Evolutionary conservation across 2,113 vertebrate species (phyloP).

Genomic region (Carassius auratus): DNA sequence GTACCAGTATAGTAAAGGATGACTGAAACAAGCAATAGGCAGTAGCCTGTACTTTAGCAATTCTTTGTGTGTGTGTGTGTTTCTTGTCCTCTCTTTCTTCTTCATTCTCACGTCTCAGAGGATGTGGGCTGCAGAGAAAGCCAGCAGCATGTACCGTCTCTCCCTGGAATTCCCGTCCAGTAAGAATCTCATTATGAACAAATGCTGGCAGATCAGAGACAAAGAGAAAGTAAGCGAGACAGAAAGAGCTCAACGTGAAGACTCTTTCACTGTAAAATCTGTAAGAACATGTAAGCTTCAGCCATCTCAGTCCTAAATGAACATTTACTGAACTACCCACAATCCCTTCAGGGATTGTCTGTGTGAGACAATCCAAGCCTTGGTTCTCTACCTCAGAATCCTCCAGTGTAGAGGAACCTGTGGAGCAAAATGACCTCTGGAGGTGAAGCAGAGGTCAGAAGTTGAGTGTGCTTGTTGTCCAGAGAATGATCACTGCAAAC

Average conservation of each 20-base stretch:
- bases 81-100: slow-evolving; percentile 41
- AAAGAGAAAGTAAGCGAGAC: slow-evolving; percentile 24
- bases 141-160: slow-evolving; percentile 52
- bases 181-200: slow-evolving; percentile 63
- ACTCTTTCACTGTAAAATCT: slow-evolving; percentile 39
- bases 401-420: not conserved
- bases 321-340: slow-evolving; percentile 44
- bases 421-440: slow-evolving; percentile 18
- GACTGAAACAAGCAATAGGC: slow-evolving; percentile 31
- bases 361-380: not conserved
- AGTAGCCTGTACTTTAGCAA: slow-evolving; percentile 16
- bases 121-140: slow-evolving; percentile 50
- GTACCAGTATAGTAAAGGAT: not conserved
- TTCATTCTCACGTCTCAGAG: slow-evolving; percentile 33
- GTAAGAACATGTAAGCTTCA: slow-evolving; percentile 33
- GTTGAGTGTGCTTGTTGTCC: not conserved
- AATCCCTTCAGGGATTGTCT: slow-evolving; percentile 38
- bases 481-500: not conserved
- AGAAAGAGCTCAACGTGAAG: slow-evolving; percentile 19
- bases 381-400: not conserved
- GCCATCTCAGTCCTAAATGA: slow-evolving; percentile 50
- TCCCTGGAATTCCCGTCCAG: slow-evolving; percentile 54
- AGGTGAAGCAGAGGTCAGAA: not conserved
- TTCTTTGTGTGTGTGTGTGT: slow-evolving; percentile 20
- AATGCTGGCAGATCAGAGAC: slow-evolving; percentile 57